These are phyloP conservation scores for Salmo trutta DNA, from an alignment of 2,797 vertebrate genomes.

Conservation along the genomic window DNA sequence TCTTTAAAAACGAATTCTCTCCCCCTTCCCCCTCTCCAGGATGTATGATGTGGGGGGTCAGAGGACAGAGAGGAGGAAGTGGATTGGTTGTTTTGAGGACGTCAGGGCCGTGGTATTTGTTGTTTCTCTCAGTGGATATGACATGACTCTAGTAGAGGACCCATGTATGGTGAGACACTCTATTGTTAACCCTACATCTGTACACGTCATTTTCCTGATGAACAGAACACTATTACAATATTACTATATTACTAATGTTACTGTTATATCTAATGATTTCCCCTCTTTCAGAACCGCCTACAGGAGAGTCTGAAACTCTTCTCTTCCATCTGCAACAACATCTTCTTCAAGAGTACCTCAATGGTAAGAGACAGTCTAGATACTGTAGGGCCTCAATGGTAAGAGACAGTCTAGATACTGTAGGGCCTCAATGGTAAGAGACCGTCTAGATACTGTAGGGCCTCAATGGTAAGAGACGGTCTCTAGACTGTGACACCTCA, in stretches of 20 bases:
- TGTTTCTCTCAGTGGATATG: slow-evolving; percentile 78
- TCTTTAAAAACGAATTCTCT: background rate
- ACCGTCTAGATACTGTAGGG: no score
- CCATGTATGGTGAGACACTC: slow-evolving; percentile 66
- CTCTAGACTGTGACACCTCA: rapidly evolving
- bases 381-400: slow-evolving; percentile 26
- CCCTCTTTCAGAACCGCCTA: slow-evolving; percentile 73
- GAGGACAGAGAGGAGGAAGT: slow-evolving; percentile 78
- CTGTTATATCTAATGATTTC: background rate
- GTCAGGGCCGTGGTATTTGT: slow-evolving; percentile 78
- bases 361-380: slow-evolving; percentile 61
- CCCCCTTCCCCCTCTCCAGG: background rate
- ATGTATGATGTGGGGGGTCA: slow-evolving; percentile 70
- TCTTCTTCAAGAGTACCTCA: slow-evolving; percentile 79
- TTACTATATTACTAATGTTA: background rate
- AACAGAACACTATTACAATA: background rate
- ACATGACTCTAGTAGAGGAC: slow-evolving; percentile 79
- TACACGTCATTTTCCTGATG: no score
- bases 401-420: background rate
- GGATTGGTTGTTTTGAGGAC: slow-evolving; percentile 79
- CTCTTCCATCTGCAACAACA: slow-evolving; percentile 78
- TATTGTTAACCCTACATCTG: background rate
- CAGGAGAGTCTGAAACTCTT: slow-evolving; percentile 81
- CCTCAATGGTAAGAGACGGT: no score
- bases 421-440: no score